A percentile compares a stretch with the other conserved stretches of the same genome.
Evolutionary conservation across 2,113 vertebrate genomes (phyloP).

Genomic region (Carassius gibelio): DNA sequence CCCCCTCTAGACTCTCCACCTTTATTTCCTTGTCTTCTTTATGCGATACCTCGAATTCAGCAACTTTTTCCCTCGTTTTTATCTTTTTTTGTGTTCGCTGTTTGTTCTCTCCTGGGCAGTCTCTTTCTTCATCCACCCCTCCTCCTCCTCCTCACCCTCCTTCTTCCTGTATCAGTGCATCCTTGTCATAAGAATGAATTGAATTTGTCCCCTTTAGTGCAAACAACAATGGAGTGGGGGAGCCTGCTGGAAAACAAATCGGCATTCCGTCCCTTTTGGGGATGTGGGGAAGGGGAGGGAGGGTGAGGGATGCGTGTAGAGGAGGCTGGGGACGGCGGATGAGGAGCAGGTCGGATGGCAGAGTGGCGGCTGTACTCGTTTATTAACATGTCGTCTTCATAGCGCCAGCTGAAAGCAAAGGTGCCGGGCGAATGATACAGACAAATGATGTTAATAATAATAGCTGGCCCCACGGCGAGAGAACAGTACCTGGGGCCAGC

Average conservation of each 20-base stretch:
- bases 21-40: conserved; percentile 20
- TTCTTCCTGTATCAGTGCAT: conserved; percentile 85
- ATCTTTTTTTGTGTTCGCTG: conserved; percentile 69
- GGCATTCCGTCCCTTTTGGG: conserved; percentile 92
- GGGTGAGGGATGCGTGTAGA: conserved; percentile 73
- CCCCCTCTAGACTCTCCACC: conserved; percentile 14
- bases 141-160: conserved; percentile 51
- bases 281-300: conserved; percentile 79
- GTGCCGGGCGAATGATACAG: conserved; percentile 90
- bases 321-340: conserved; percentile 74
- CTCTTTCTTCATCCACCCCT: conserved; percentile 50
- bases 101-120: conserved; percentile 80
- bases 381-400: conserved; percentile 94
- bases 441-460: conserved; percentile 99
- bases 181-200: conserved; percentile 98
- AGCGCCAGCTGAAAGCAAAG: conserved; percentile 89
- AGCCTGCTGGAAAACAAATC: conserved; percentile 99
- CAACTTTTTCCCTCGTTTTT: conserved; percentile 77
- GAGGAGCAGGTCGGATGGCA: conserved; percentile 89
- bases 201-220: conserved; percentile 97
- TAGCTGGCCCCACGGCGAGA: conserved; percentile 91
- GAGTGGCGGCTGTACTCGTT: conserved; percentile 89
- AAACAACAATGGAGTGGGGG: conserved; percentile 95
- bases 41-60: conserved; percentile 59
- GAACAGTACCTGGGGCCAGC: conserved; percentile 74